These are phyloP conservation scores for Alfaro cultratus DNA, from an alignment of 2,797 vertebrate species.

Conservation along the genomic window DNA sequence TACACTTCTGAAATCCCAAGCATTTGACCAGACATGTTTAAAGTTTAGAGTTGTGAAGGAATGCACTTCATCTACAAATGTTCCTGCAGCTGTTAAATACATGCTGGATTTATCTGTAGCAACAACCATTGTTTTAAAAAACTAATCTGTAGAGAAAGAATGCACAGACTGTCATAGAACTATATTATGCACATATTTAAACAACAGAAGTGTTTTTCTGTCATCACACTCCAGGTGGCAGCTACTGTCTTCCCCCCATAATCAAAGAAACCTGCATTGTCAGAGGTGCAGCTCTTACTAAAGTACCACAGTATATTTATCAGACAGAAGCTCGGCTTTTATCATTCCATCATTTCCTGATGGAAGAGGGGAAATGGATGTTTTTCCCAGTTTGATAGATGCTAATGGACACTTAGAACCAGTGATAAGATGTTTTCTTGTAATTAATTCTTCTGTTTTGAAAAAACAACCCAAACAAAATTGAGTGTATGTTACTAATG, in stretches of 20 bases:
- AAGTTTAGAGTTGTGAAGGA: neutral
- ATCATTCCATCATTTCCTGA: constrained; percentile 2
- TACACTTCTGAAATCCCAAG: neutral
- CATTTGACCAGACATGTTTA: neutral
- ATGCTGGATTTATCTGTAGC: neutral
- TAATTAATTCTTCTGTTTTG: neutral
- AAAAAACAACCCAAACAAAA: constrained; percentile 1
- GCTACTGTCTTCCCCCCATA: neutral
- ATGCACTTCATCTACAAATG: neutral
- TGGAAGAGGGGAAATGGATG: constrained; percentile 9
- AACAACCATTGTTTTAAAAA: neutral
- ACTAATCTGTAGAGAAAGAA: neutral
- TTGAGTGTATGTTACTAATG: neutral
- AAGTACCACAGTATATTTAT: constrained; percentile 5
- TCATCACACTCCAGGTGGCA: neutral
- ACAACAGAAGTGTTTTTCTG: neutral
- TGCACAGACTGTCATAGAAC: neutral
- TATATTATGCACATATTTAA: neutral
- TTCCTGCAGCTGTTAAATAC: neutral
- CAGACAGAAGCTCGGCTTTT: constrained; percentile 7
- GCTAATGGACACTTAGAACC: constrained; percentile 2
- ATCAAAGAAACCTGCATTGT: neutral
- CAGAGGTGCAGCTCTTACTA: neutral
- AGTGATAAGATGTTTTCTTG: constrained; percentile 6
- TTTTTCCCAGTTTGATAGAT: neutral